These are phyloP conservation scores for Gymnoscopelus microlampas DNA, from an alignment of 2,797 vertebrate genomes.

Conservation along the genomic window DNA sequence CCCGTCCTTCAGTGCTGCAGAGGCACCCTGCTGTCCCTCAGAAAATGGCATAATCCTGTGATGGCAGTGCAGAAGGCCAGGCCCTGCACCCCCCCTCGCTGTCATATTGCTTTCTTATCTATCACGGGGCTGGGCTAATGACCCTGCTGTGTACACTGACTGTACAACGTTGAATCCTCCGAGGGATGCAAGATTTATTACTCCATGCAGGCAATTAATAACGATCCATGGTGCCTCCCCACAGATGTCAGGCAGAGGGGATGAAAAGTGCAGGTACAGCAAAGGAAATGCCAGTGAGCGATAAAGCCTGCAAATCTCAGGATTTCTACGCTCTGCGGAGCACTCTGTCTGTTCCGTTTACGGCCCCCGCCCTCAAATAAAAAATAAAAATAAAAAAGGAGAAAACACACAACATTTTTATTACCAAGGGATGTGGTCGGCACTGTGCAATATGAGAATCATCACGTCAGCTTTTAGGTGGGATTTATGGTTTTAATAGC, in stretches of 20 bases:
- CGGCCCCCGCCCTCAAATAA: constrained; percentile 24
- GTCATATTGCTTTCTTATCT: constrained; percentile 71
- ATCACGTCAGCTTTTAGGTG: constrained; percentile 47
- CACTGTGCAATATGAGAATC: constrained; percentile 44
- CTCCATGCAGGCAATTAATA: constrained; percentile 80
- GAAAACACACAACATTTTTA: constrained; percentile 46
- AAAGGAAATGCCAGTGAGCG: constrained; percentile 70
- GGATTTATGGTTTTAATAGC: constrained; percentile 39
- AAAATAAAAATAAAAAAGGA: constrained; percentile 13
- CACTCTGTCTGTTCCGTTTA: constrained; percentile 43
- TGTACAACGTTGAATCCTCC: constrained; percentile 72
- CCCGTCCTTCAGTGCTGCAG: constrained; percentile 19
- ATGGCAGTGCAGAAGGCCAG: constrained; percentile 43
- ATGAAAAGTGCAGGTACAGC: constrained; percentile 81
- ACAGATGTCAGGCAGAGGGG: constrained; percentile 67
- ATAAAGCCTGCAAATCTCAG: constrained; percentile 65
- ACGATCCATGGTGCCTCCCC: constrained; percentile 66
- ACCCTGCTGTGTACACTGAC: constrained; percentile 75
- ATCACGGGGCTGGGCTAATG: constrained; percentile 69
- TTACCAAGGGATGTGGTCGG: constrained; percentile 29
- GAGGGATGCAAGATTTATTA: constrained; percentile 79
- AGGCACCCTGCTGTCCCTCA: constrained; percentile 48
- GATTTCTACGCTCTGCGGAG: constrained; percentile 52
- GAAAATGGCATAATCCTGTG: constrained; percentile 56
- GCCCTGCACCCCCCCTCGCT: constrained; percentile 25